Base-by-base conservation (phyloP, 2,797 vertebrate genomes). In the Eulemur rubriventer region DNA sequence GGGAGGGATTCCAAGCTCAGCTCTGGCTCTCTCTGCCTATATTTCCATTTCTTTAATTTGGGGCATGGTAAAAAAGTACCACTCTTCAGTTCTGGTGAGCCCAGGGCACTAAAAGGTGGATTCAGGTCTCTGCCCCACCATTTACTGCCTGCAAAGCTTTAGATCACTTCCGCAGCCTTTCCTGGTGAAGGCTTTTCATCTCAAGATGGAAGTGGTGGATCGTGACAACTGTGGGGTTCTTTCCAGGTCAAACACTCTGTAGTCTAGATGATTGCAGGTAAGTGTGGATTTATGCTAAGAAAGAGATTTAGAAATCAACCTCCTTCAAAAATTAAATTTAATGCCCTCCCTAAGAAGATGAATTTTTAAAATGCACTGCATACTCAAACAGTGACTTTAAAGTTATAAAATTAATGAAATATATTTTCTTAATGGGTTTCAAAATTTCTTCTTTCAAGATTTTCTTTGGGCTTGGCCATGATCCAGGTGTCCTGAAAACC, bases 341-440 rank as follows among this genome's bases (percentile, higher is more conserved):
- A 81, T 46, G 18, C 16, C 20, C 28, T 79, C 79, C 52, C 38
- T 33, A 73, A 81, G 57, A 76, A 85, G 28, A 73, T 57, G 33
- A 92, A 85, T 38, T 81, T 96, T 69, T 33, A n/a, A 90, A 67
- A 78, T 69, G 30, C 50, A 46, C 46, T 89, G 35, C 12, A 65
- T 91, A 96, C 46, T 95, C 57, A 61, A 95, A 46, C 9, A 70
- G 8, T 72, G 59, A 87, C 43, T 82, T 95, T 96, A 79, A 80
- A 94, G 92, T 76, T 67, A 65, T 85, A 43, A 92, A 89, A 89
- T 65, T 48, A 89, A 82, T 67, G 55, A 72, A 94, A 93, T 61
- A 38, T 12, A 85, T 83, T 80, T 91, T 92, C 82, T 69, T 82
- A 59, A 91, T 89, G 26, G 11, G 16, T 91, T 94, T 89, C 43